phyloP scores from a whole-genome alignment of 2,113 vertebrate species.

The Cairina moschata region DNA sequence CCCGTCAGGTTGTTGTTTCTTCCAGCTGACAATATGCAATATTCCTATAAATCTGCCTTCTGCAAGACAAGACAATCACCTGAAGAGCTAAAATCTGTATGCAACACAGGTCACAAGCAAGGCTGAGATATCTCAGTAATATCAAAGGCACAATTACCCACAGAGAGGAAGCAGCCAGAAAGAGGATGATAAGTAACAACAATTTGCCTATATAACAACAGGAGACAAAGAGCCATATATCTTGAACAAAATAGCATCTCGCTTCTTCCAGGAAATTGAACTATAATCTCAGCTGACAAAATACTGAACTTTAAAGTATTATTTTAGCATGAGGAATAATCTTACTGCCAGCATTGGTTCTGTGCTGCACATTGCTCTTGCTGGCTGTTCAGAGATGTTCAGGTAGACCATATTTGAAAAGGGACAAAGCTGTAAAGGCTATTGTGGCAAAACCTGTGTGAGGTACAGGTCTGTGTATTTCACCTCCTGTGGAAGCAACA shows the following conservation, averaged over 20 bases:
- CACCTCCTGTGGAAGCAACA: background rate
- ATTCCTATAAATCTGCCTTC: background rate
- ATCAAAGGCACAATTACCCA: background rate
- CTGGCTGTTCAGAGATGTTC: background rate
- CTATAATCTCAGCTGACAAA: conserved; percentile 33
- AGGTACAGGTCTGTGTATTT: background rate
- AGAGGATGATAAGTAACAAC: background rate
- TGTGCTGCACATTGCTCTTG: rapidly evolving
- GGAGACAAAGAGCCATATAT: background rate
- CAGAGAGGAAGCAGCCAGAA: background rate
- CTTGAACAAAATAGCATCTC: conserved; percentile 7
- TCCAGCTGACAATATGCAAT: background rate
- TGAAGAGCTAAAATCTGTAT: background rate
- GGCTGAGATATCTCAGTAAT: background rate
- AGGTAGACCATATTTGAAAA: background rate
- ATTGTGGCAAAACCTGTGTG: background rate
- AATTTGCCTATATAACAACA: conserved; percentile 25
- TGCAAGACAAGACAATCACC: background rate
- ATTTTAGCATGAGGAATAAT: background rate
- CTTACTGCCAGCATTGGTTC: background rate
- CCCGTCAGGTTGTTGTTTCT: background rate
- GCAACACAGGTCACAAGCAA: background rate
- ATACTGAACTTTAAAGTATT: background rate
- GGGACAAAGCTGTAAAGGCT: background rate
- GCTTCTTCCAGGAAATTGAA: background rate